Conservation (phyloP, 1,140 invertebrate species). For the Drosophila yakuba region DNA sequence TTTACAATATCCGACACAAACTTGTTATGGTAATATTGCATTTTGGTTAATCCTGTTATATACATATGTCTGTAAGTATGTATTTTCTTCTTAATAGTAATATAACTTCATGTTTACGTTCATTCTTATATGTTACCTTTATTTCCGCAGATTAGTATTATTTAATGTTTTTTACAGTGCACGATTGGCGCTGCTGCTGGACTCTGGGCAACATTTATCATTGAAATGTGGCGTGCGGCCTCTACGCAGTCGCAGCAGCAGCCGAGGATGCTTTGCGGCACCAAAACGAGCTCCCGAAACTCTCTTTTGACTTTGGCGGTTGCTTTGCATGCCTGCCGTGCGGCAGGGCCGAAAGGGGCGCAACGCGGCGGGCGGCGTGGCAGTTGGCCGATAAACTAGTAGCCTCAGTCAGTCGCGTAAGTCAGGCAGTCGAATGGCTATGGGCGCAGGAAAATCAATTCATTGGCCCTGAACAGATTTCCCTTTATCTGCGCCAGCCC, state of each 20-base stretch:
- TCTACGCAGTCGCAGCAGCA: constrained; percentile 62
- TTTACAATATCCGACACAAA: too few relatives aligned
- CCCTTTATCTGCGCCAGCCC: constrained; percentile 14
- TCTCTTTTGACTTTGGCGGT: constrained; percentile 76
- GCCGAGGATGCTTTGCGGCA: constrained; percentile 71
- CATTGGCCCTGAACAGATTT: constrained; percentile 77
- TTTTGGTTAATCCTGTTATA: too few relatives aligned
- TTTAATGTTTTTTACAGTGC: too few relatives aligned
- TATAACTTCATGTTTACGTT: neutral
- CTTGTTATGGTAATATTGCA: too few relatives aligned
- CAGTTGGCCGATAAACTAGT: constrained; percentile 70
- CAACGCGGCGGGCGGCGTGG: constrained; percentile 45
- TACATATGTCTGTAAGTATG: too few relatives aligned
- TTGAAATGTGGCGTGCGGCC: constrained; percentile 79
- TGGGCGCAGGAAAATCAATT: constrained; percentile 70
- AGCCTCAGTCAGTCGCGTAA: constrained; percentile 61
- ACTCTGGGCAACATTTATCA: constrained; percentile 75
- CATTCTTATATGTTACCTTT: too few relatives aligned
- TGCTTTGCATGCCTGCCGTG: constrained; percentile 72
- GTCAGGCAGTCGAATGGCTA: constrained; percentile 58
- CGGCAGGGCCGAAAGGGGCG: neutral
- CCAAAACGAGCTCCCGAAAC: constrained; percentile 76
- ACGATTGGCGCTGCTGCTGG: constrained; percentile 15
- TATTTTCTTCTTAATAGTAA: too few relatives aligned
- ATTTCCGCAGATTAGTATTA: too few relatives aligned